Evolutionary conservation across 2,113 vertebrate species (phyloP).

Genomic region (Peromyscus leucopus): DNA sequence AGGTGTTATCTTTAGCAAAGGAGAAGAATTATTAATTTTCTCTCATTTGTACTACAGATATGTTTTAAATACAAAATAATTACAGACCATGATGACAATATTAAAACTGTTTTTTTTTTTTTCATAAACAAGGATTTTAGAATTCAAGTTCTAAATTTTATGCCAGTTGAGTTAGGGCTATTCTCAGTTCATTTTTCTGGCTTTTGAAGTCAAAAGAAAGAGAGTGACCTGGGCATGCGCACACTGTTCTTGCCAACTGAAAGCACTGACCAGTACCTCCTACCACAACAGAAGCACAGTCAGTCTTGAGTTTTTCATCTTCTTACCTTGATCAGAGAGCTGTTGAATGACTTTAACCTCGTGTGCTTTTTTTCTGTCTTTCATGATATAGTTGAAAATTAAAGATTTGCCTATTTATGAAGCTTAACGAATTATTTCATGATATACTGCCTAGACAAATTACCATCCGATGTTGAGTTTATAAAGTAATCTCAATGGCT

Average conservation of each 20-base stretch:
- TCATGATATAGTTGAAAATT: slow-evolving; percentile 44
- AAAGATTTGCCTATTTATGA: slow-evolving; percentile 5
- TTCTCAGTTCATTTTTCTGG: neutral
- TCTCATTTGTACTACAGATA: neutral
- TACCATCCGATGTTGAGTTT: slow-evolving; percentile 56
- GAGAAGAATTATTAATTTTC: slow-evolving; percentile 47
- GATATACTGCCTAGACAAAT: neutral
- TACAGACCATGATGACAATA: neutral
- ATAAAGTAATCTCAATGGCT: slow-evolving; percentile 39
- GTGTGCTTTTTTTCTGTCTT: neutral
- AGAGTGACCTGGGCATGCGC: slow-evolving; percentile 10
- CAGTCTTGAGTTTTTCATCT: slow-evolving; percentile 36
- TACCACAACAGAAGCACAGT: slow-evolving; percentile 11
- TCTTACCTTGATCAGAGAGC: neutral
- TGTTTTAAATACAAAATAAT: slow-evolving; percentile 33
- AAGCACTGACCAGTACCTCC: neutral
- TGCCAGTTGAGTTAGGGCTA: slow-evolving; percentile 9
- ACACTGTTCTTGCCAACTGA: slow-evolving; percentile 24
- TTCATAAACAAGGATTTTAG: neutral
- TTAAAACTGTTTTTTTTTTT: slow-evolving; percentile 20
- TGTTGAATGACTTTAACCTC: neutral
- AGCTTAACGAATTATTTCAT: slow-evolving; percentile 46
- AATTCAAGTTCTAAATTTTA: slow-evolving; percentile 53
- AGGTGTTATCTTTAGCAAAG: neutral
- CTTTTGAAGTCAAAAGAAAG: slow-evolving; percentile 20